Evolutionary conservation across 2,888 invertebrate genomes (phyloP), one percentile per base, ranked within the genome.

Genomic region (Pterobdella sp.): DNA sequence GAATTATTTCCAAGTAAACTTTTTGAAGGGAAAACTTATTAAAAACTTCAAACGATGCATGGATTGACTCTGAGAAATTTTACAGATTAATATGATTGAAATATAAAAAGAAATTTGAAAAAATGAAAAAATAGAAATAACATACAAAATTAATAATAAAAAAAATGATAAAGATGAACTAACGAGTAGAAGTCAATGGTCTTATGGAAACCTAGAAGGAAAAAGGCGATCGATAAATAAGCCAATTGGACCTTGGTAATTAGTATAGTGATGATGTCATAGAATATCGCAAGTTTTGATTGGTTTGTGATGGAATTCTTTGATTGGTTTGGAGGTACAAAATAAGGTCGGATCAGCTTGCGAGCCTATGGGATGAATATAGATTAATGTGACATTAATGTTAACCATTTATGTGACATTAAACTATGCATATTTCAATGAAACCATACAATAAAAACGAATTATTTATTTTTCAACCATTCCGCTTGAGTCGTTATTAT

Each of bases 281-380:
- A 56, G n/a, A 56, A 56, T 18, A 56, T 14, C 18, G 60, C 18
- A 56, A 4, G 18, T 14, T 56, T n/a, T 22, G 60, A 56, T 56
- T 56, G 60, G 60, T n/a, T 56, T 4, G 60, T 22, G 26, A 14
- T 56, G 60, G 60, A n/a, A 14, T 7, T 3, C 26, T 56, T 22
- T 56, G 60, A 56, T 56, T 56, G 60, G 60, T n/a, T 56, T 4
- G 60, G 60, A 56, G 60, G n/a, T 56, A 56, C 60, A 26, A 56
- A 56, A 26, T 18, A 56, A 26, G 60, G 60, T 56, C 60, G 18
- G n/a, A 56, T 56, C n/a, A 56, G n/a, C 26, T 56, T 56, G 18
- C 60, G 60, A 56, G 60, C 60, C 60, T 56, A 26, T 56, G 60
- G 18, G 60, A 56, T 4, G 7, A 26, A 18, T 22, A 14, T n/a